Conservation (phyloP, 2,113 vertebrate genomes). For the Hemichromis elongatus region DNA sequence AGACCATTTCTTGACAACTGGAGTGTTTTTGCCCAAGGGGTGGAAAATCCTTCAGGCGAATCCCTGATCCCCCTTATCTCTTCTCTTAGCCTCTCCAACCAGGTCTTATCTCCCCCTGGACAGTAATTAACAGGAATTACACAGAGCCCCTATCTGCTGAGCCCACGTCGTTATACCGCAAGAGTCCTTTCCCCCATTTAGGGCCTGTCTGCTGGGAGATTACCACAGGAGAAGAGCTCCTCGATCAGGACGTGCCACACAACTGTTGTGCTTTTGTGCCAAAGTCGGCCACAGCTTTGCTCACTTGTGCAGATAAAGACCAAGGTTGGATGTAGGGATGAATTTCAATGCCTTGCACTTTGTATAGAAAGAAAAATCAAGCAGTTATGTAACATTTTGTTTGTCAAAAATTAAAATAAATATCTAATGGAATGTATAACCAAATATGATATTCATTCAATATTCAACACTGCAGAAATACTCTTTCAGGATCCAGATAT, state of each 20-base stretch:
- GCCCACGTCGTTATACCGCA: slow-evolving; percentile 23
- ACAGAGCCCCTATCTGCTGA: slow-evolving; percentile 56
- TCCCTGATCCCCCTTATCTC: slow-evolving; percentile 65
- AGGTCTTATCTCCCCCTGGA: slow-evolving; percentile 60
- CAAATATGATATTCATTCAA: neutral
- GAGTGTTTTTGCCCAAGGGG: slow-evolving; percentile 34
- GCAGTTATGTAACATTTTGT: neutral
- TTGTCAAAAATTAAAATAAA: neutral
- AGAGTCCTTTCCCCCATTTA: slow-evolving; percentile 53
- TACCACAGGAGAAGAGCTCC: slow-evolving; percentile 16
- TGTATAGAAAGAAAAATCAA: neutral
- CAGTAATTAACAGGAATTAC: slow-evolving; percentile 74
- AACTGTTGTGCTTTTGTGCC: slow-evolving; percentile 10
- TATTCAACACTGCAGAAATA: neutral
- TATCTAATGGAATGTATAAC: neutral
- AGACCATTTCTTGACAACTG: slow-evolving; percentile 24
- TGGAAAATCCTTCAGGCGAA: slow-evolving; percentile 41
- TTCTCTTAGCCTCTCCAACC: slow-evolving; percentile 55
- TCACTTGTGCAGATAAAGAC: slow-evolving; percentile 1
- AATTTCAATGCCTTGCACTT: neutral
- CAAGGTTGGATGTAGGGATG: neutral
- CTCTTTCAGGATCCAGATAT: neutral
- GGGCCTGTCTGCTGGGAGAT: slow-evolving; percentile 58
- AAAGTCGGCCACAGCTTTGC: neutral
- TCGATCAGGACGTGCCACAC: slow-evolving; percentile 25